A percentile compares a stretch with the other conserved stretches of the same genome.
phyloP scores from a whole-genome alignment of 1,140 invertebrate species.

The Tetramorium simillimum region DNA sequence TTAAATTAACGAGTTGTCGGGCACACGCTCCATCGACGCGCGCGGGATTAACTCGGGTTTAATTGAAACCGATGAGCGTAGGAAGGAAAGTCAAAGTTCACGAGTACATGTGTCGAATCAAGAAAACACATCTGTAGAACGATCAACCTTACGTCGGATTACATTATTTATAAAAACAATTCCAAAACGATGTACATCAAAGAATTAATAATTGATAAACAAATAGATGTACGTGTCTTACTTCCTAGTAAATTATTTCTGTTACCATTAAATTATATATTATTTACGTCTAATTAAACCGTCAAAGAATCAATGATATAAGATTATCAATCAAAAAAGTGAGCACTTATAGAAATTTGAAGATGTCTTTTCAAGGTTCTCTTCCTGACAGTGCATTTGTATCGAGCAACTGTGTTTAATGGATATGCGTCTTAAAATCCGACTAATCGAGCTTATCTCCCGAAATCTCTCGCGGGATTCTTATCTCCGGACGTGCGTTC shows the following conservation, averaged over 20 bases:
- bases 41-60: constrained; percentile 39
- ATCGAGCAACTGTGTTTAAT: background rate
- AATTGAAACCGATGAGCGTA: constrained; percentile 53
- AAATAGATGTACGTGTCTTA: too few species aligned
- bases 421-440: background rate
- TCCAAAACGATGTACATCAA: background rate
- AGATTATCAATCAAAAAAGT: background rate
- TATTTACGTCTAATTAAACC: background rate
- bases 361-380: background rate
- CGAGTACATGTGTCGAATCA: background rate
- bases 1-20: constrained; percentile 51
- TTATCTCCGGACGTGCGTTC: background rate
- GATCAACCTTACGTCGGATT: background rate
- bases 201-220: background rate
- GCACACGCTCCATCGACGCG: constrained; percentile 27
- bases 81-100: constrained; percentile 12
- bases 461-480: constrained; percentile 5
- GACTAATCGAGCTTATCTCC: background rate
- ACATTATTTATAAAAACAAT: background rate
- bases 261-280: background rate
- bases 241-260: too few species aligned
- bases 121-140: background rate
- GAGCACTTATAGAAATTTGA: background rate
- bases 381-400: background rate
- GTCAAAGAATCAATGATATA: background rate